Base-by-base conservation (phyloP, 2,888 invertebrate genomes). In the Eupithecia subfuscata region DNA sequence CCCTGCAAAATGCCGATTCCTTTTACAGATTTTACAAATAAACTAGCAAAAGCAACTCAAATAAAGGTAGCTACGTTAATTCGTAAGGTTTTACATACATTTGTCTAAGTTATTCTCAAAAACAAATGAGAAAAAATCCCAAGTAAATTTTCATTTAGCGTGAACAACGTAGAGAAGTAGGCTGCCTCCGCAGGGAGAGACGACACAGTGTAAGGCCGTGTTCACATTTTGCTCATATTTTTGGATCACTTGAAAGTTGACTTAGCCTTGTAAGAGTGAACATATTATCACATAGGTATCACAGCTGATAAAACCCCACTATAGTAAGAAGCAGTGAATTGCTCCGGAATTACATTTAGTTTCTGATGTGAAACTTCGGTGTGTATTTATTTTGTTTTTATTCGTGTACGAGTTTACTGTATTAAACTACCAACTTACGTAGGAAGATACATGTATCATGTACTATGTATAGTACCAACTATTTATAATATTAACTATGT, bases 61-160 rank as follows among this genome's bases (percentile, higher is more conserved):
- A 12, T 56, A 56, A 22, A 56, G 52, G 1, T 48, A 48, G 18
- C 48, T 18, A n/a, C 18, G 48, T 48, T 48, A 48, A 11, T 22
- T 56, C 52, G 52, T 56, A 22, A 22, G n/a, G n/a, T 52, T 48
- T 18, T 18, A 22, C 11, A 56, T 60, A 22, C 11, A 25, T 60
- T 64, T 18, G 64, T 34, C 25, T 34, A 18, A 64, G 64, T 63
- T 7, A 22, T n/a, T 37, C n/a, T 18, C 18, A 67, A 12, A 67
- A 67, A 22, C 40, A 67, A 67, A 67, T 67, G 67, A 37, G 67
- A n/a, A 67, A 37, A 30, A 67, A 37, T 22, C 40, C 37, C 40
- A 67, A 67, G 67, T 40, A 67, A 67, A 67, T 67, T 67, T 67
- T 40, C 67, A 67, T 67, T 67, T 67, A 34, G 34, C 37, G 22